Evolutionary conservation across 1,140 invertebrate genomes (phyloP).

Genomic region (Tetranychus urticae): DNA sequence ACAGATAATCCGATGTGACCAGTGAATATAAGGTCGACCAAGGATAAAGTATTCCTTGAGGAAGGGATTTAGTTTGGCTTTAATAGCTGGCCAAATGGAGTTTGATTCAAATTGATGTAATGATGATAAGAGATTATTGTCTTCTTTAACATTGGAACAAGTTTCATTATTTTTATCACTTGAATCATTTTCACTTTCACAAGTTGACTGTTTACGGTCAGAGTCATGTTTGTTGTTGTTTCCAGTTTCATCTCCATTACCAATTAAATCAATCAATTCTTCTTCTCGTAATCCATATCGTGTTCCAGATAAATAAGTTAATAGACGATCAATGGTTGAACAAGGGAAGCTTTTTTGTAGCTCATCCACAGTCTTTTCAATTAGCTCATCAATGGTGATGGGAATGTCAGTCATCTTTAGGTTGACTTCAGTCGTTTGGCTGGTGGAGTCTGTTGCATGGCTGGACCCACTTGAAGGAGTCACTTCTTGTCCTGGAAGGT

Average conservation of each 20-base stretch:
- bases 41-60: constrained; percentile 16
- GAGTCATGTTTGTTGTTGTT: neutral
- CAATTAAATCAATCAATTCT: constrained; percentile 12
- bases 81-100: constrained; percentile 4
- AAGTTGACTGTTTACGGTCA: too few species aligned
- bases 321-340: constrained; percentile 11
- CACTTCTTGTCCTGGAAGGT: too few species aligned
- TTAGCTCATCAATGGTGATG: neutral
- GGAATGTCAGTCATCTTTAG: neutral
- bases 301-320: constrained; percentile 14
- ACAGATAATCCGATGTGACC: constrained; percentile 14
- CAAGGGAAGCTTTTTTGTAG: constrained; percentile 13
- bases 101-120: too few species aligned
- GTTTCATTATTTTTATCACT: too few species aligned
- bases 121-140: too few species aligned
- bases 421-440: too few species aligned
- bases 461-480: too few species aligned
- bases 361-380: neutral
- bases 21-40: constrained; percentile 14
- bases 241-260: constrained; percentile 6
- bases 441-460: too few species aligned
- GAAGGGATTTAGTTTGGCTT: constrained; percentile 7
- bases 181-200: too few species aligned
- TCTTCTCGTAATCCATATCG: constrained; percentile 17
- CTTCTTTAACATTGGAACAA: too few species aligned